Evolutionary conservation across 1,140 invertebrate genomes (phyloP), one percentile per base, ranked within the genome.

Genomic region (Lordiphosa collinella): DNA sequence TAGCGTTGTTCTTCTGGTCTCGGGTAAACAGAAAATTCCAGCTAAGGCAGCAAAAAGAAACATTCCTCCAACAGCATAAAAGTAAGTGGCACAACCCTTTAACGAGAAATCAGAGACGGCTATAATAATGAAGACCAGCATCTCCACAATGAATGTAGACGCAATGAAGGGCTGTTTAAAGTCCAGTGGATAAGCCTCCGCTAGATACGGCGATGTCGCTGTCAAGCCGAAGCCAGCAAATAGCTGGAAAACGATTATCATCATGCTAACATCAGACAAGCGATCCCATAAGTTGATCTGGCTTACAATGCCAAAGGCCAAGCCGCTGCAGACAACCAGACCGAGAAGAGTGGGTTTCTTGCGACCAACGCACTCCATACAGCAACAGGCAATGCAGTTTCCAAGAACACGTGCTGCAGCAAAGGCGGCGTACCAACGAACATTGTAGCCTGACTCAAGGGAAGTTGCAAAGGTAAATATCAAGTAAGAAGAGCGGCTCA

Each of bases 151-250:
- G 18, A 59, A 82, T 7, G 78, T 84, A 4, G 58, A 36, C 1
- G 36, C 48, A 18, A 82, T 84, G 10, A 53, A 78, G 31, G 50
- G 68, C 32, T 84, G 72, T 38, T 82, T 82, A 1, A 82, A 67
- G 0, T 50, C 56, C 36, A 84, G 12, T 1, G 78, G 78, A 69
- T 56, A 82, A 1, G 73, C 73, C 10, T 82, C 78, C 5, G 67
- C 9, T 0, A 84, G 13, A 10, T 82, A 82, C 2, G 50, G 25
- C 0, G 78, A 72, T 7, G 59, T 61, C 32, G 38, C 32, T 1
- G 68, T 29, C 11, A 57, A 72, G 13, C 73, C 78, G 2, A 82
- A 0, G 10, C 63, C 72, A 0, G 79, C 48, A 22, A 73, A 82
- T 4, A 78, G 4, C 18, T 57, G 50, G 12, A 58, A 78, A 1